Base-by-base conservation (phyloP, 2,113 vertebrate species). In the Dryoscopus gambensis region DNA sequence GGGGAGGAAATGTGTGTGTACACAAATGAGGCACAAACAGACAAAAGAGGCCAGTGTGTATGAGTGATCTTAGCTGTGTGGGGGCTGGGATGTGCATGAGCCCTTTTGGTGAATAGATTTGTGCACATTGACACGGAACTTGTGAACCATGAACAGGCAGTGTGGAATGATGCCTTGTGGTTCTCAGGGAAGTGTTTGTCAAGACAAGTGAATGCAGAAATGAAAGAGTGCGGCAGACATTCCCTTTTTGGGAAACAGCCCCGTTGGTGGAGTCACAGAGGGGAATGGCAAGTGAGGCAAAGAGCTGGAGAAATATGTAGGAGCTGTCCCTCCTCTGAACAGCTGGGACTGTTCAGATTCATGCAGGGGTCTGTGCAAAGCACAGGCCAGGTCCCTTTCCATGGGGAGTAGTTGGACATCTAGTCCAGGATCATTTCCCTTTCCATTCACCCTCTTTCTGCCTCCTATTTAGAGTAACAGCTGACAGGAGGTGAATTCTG, bases 61-160 rank as follows among this genome's bases (percentile, higher is more conserved):
- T 64, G 50, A 57, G 16, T 21, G 28, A 60, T 67, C 39, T 30
- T 21, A 23, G 50, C 47, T 74, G 46, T 31, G 64, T 6, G 1
- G 13, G 20, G 39, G 55, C 5, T 40, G 28, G 47, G 21, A 31
- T 14, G 5, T 13, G 47, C 5, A n/a, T 25, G 39, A 81, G 40
- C n/a, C 16, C 27, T 31, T 46, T 42, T n/a, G 39, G 6, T 52
- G 77, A 59, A 21, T 2, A 22, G 20, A 22, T 93, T 14, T 28
- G 46, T 30, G 25, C 52, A 4, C 3, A 0, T 2, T n/a, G 82
- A 21, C 18, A 23, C 11, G 1, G 35, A 35, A 0, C 37, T 24
- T 35, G 39, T 35, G 62, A 76, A 2, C 28, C 7, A 1, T 5
- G 21, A 25, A 7, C 5, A 42, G 53, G 44, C 77, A 49, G 87